These are phyloP conservation scores for Oryzias melastigma DNA, from an alignment of 2,113 vertebrate genomes.

Conservation along the genomic window DNA sequence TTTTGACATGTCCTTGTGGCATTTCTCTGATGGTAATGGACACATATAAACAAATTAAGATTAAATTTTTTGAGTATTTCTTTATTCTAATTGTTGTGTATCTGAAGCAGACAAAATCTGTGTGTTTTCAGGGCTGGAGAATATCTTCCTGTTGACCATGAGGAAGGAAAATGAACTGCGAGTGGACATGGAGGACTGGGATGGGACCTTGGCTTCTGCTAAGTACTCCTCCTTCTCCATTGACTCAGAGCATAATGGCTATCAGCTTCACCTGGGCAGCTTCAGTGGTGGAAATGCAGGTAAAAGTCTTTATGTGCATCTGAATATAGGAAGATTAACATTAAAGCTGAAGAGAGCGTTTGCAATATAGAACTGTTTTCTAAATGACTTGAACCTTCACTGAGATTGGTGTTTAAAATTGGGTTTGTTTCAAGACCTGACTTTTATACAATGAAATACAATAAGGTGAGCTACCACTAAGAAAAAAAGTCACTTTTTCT, in stretches of 20 bases:
- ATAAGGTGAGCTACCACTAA: no score
- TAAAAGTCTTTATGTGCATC: constrained; percentile 7
- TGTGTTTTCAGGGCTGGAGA: constrained; percentile 71
- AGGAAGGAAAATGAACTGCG: constrained; percentile 75
- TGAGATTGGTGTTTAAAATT: no score
- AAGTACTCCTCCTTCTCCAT: constrained; percentile 43
- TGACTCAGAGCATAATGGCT: constrained; percentile 52
- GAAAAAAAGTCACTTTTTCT: no score
- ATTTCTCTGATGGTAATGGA: no score
- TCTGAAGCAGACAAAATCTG: background rate
- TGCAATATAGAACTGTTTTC: background rate
- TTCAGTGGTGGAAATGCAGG: constrained; percentile 26
- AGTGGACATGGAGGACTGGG: constrained; percentile 42
- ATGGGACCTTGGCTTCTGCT: background rate
- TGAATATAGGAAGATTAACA: background rate
- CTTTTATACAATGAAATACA: no score
- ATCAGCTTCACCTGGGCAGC: constrained; percentile 39
- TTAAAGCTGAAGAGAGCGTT: background rate
- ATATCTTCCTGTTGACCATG: constrained; percentile 71
- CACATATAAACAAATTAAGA: no score
- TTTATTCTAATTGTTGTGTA: no score
- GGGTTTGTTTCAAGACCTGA: no score
- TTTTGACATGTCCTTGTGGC: no score
- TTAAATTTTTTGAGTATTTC: no score
- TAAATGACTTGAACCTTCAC: background rate